Base-by-base conservation (phyloP, 2,888 invertebrate genomes). In the Eremobia ochroleuca region DNA sequence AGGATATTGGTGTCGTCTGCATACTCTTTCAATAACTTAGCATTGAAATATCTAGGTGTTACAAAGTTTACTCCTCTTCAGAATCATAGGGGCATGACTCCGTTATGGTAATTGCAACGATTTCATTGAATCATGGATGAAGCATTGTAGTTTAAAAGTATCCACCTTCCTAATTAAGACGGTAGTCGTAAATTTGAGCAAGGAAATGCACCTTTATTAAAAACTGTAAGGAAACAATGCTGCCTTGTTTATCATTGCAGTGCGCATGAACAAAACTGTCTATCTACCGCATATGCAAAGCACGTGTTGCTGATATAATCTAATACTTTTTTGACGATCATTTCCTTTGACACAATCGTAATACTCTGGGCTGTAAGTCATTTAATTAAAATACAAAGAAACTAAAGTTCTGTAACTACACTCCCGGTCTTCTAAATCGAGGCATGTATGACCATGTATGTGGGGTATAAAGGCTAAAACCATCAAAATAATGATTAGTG, bases 241-340 rank as follows among this genome's bases (percentile, higher is more conserved):
- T 25, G 13, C 73, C 43, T 68, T 81, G 40, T 81, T 81, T 68
- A 59, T 64, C 37, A 75, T 46, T 75, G 31, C 25, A 59, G 18
- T 67, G 52, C 55, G 28, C 66, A 49, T 55, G 46, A 46, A 40
- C 52, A 68, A 71, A 83, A 66, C 43, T 46, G 69, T 25, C 52
- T 67, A 85, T 85, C 68, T 62, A 55, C 25, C 8, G 49, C 40
- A 55, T n/a, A 67, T 18, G 59, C 66, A 64, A 37, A 49, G 25
- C 83, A 83, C 83, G 83, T 82, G 78, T 64, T 31, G 37, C n/a
- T 21, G 73, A 73, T 82, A 73, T 34, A 8, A 82, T 73, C 70
- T 70, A 43, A 1, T 28, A 62, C 59, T 73, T 67, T 68, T 77
- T 77, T 71, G 40, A 55, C 59, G 25, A 73, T 13, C 52, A 55